Conservation (phyloP, 1,140 invertebrate genomes). For the Cyrtorhinus lividipennis region DNA sequence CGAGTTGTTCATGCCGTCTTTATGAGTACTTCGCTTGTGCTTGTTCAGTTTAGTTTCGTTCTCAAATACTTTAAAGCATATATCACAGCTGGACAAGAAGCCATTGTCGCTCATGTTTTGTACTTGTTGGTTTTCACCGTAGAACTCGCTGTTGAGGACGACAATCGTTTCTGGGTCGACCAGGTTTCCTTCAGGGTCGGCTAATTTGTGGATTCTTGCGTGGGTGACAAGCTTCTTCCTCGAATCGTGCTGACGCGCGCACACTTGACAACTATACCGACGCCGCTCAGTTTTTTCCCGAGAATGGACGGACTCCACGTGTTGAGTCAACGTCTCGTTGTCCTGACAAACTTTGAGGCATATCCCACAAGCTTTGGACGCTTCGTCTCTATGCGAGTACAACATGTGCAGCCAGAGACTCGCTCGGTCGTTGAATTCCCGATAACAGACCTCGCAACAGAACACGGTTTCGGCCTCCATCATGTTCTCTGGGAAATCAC, state of each 20-base stretch:
- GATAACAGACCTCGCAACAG: conserved; percentile 36
- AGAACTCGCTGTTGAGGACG: conserved; percentile 20
- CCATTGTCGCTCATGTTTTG: conserved; percentile 26
- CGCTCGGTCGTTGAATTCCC: conserved; percentile 37
- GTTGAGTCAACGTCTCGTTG: conserved; percentile 34
- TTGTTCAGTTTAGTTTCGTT: conserved; percentile 35
- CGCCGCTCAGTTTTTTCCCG: conserved; percentile 24
- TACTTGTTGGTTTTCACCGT: background rate
- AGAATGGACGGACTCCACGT: conserved; percentile 36
- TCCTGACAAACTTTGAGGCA: conserved; percentile 39
- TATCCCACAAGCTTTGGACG: conserved; percentile 40
- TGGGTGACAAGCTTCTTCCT: conserved; percentile 40
- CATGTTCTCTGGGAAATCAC: conserved; percentile 25
- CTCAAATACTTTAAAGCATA: conserved; percentile 36
- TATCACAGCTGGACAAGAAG: conserved; percentile 33
- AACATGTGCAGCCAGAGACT: conserved; percentile 41
- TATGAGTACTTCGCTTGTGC: conserved; percentile 35
- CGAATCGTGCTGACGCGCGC: conserved; percentile 41
- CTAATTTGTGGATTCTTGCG: conserved; percentile 38
- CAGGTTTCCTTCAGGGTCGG: conserved; percentile 30
- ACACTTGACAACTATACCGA: conserved; percentile 34
- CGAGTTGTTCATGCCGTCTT: conserved; percentile 19
- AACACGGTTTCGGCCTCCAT: conserved; percentile 31
- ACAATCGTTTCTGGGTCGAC: conserved; percentile 33
- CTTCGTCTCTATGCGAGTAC: conserved; percentile 38